Evolutionary conservation across 1,140 invertebrate genomes (phyloP), one percentile per base, ranked within the genome.

Genomic region (Phymorhynchus buccinoides): DNA sequence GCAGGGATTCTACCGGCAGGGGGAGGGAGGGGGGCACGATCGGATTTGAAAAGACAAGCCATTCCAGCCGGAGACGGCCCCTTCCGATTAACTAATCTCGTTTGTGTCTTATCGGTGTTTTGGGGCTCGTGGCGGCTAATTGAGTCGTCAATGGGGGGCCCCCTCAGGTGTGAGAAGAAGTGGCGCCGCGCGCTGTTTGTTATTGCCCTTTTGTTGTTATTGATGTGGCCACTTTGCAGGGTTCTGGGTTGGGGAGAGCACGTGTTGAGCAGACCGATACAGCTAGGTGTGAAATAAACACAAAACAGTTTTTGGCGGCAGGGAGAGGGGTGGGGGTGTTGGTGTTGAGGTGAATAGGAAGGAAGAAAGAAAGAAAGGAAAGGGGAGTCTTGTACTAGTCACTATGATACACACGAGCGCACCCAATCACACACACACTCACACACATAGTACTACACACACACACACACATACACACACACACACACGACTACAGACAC

Each of bases 41-140:
- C n/a, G 68, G 68, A 35, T 9, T 75, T 35, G 35, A 75, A 75
- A 41, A n/a, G n/a, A n/a, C n/a, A n/a, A n/a, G n/a, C n/a, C n/a
- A n/a, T n/a, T n/a, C n/a, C n/a, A n/a, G n/a, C n/a, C n/a, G 35
- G 37, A 22, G 73, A 75, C 73, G 73, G 73, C 37, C 18, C 73
- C 6, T 75, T 75, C 73, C 73, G 73, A 75, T 75, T 18, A 75
- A 41, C 44, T 79, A 52, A 48, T 79, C 77, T 79, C 77, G 77
- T 56, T 48, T 79, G 77, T 79, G 30, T 79, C 77, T 79, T 56
- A 79, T 75, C 77, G 77, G 48, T 42, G 48, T 79, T 79, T 48
- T 18, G 32, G 7, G 32, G 12, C 41, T 30, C 32, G 42, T 1
- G 44, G 77, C n/a, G 41, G 77, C 7, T 79, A 56, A 79, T 52